Base-by-base conservation (phyloP, 2,797 vertebrate genomes). In the Odontamblyopus lacepedii region DNA sequence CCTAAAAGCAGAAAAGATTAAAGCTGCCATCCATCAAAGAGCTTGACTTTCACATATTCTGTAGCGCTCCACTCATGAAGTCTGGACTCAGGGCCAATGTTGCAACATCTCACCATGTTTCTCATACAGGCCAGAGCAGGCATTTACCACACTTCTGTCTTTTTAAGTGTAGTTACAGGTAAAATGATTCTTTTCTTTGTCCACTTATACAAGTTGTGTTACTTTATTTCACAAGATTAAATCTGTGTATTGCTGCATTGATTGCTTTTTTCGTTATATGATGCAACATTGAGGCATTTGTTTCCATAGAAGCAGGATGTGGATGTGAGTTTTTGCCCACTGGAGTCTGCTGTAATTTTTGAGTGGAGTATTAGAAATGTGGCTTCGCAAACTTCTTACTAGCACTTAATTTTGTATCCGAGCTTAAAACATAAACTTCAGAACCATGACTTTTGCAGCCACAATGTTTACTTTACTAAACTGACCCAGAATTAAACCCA, bases 11-110 rank as follows among this genome's bases (percentile, higher is more conserved):
- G 23, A 55, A 32, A 75, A 80, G 68, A 86, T 78, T 66, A 83
- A 77, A 81, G 78, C 67, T 1, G 44, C 35, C 57, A 65, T 75
- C 18, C 50, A 76, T 88, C 73, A 83, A 83, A 80, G 84, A 68
- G 68, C 41, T 71, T 1, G 51, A 26, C 69, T 78, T 8, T 71
- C 27, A 29, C 63, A 55, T 50, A 44, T 38, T 35, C 27, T 26
- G 63, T 72, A 74, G 68, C 60, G 3, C 70, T 50, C 50, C 71
- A n/a, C 74, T 75, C 29, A 53, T 51, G 64, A 44, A 73, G 19
- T 59, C 72, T 29, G 63, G 69, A 75, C 76, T 53, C 29, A 44
- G 6, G 38, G 71, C 70, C 16, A 3, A 62, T 67, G 32, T 68
- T 12, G 19, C 63, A 70, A 62, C 41, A 66, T 63, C 13, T 11